A percentile compares a stretch with the other conserved stretches of the same genome.
phyloP scores from a whole-genome alignment of 2,113 vertebrate genomes.

The Semicossyphus pulcher region DNA sequence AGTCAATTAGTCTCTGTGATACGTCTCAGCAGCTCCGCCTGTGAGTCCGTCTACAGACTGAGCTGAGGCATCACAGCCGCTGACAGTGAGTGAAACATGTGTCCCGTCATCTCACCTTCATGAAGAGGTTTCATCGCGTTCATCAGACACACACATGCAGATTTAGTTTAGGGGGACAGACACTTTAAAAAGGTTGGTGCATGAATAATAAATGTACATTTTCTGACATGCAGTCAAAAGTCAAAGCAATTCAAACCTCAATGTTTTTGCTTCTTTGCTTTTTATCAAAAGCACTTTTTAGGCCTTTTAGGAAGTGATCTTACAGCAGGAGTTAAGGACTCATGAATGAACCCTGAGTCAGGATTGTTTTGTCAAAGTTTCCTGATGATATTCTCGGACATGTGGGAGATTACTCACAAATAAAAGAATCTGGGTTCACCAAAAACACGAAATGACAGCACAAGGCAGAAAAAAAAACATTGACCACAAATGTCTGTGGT shows the following conservation, averaged over 20 bases:
- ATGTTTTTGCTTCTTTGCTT: too few species aligned
- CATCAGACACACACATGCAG: background rate
- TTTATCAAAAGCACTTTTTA: too few species aligned
- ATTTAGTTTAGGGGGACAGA: background rate
- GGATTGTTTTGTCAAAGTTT: background rate
- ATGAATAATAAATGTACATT: too few species aligned
- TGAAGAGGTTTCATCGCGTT: background rate
- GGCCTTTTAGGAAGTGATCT: too few species aligned
- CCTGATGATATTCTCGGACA: background rate
- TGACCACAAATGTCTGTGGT: conserved; percentile 10
- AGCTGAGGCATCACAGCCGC: conserved; percentile 29
- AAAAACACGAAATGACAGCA: background rate
- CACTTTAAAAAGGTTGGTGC: background rate
- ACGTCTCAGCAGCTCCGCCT: conserved; percentile 20
- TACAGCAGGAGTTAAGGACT: too few species aligned
- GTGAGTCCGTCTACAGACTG: conserved; percentile 16
- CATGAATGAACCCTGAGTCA: background rate
- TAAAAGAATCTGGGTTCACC: conserved; percentile 4
- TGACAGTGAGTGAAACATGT: conserved; percentile 14
- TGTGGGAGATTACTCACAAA: conserved; percentile 3
- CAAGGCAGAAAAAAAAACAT: background rate
- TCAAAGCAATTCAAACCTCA: too few species aligned
- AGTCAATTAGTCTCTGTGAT: conserved; percentile 54
- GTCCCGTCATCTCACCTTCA: conserved; percentile 8
- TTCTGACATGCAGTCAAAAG: too few species aligned